Evolutionary conservation across 2,888 invertebrate genomes (phyloP).

Genomic region (Netelia fuscicornis): DNA sequence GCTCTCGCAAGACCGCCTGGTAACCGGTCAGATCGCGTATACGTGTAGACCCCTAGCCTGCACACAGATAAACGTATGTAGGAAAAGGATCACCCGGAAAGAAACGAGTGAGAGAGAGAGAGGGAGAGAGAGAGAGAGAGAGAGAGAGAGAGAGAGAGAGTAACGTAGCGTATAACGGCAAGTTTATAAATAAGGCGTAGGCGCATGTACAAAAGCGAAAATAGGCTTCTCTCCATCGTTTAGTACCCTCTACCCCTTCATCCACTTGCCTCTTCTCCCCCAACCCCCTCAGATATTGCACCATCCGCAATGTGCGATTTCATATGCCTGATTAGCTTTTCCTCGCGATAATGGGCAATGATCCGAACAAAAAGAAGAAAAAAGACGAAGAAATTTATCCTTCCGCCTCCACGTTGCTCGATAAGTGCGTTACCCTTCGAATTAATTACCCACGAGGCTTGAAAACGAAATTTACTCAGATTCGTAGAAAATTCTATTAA

Average conservation of each 20-base stretch:
- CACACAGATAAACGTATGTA: background rate
- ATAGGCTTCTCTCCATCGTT: constrained; percentile 37
- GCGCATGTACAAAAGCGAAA: constrained; percentile 36
- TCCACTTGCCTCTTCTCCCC: background rate
- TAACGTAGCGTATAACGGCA: constrained; percentile 61
- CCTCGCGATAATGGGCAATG: constrained; percentile 7
- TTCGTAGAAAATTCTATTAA: background rate
- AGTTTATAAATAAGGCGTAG: constrained; percentile 68
- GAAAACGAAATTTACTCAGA: background rate
- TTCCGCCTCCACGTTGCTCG: constrained; percentile 11
- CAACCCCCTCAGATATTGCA: constrained; percentile 5
- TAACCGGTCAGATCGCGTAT: constrained; percentile 38
- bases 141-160: background rate
- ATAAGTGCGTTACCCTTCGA: constrained; percentile 50
- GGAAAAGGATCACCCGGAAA: constrained; percentile 66
- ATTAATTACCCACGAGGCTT: background rate
- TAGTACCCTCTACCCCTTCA: constrained; percentile 16
- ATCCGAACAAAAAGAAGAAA: constrained; percentile 13
- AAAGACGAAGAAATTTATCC: constrained; percentile 6
- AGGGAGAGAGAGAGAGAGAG: background rate
- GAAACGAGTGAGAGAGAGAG: background rate
- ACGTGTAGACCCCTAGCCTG: background rate
- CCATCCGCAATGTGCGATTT: background rate
- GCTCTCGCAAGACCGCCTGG: constrained; percentile 59
- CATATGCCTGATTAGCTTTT: constrained; percentile 48